Conservation (phyloP, 2,113 vertebrate species). For the Proteles cristata region DNA sequence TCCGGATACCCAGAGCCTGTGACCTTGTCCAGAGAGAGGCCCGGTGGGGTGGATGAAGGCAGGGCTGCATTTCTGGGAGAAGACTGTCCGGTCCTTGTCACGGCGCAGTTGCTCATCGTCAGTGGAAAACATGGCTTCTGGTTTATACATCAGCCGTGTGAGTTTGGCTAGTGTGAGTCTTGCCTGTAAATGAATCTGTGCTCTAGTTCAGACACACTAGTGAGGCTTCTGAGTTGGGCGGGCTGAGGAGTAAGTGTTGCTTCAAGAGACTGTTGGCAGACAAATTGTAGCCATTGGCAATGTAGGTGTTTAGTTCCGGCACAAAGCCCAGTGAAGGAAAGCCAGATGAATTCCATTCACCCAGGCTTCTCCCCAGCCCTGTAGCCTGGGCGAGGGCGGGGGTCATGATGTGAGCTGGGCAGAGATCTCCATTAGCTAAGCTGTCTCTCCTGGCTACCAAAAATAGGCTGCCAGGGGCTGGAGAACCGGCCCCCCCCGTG, state of each 20-base stretch:
- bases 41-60: neutral
- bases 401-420: neutral
- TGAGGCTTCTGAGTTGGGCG: neutral
- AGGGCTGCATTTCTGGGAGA: neutral
- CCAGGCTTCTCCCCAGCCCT: neutral
- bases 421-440: neutral
- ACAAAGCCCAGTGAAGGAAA: slow-evolving; percentile 94
- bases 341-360: slow-evolving; percentile 92
- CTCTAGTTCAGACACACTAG: neutral
- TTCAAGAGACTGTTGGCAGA: neutral
- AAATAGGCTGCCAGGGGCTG: neutral
- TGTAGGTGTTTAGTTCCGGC: slow-evolving; percentile 91
- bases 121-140: neutral
- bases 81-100: neutral
- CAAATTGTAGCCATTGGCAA: neutral
- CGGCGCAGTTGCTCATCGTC: neutral
- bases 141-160: neutral
- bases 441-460: too few relatives aligned
- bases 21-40: neutral
- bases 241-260: neutral
- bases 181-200: neutral
- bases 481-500: too few relatives aligned
- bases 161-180: neutral
- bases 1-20: neutral
- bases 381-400: neutral